Evolutionary conservation across 2,888 invertebrate genomes (phyloP).

Genomic region (Frankliniella fusca): DNA sequence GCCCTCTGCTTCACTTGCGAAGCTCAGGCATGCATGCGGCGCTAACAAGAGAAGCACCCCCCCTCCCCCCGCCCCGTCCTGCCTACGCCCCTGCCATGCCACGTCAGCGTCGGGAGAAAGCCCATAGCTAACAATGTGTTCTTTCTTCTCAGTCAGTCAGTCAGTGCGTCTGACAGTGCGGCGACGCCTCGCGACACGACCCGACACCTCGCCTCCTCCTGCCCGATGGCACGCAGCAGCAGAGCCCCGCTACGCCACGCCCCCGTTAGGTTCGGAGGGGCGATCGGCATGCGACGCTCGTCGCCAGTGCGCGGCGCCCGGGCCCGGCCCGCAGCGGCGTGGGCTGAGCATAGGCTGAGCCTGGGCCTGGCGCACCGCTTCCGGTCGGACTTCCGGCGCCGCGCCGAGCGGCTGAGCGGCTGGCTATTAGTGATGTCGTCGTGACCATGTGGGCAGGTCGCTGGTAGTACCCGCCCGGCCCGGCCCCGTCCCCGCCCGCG

Average conservation of each 20-base stretch:
- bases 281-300: not conserved
- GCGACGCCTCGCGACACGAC: not conserved
- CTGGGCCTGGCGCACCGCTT: not conserved
- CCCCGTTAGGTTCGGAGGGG: not conserved
- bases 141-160: conserved; percentile 8
- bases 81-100: not conserved
- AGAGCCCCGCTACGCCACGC: too few species aligned
- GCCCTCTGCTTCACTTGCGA: too few species aligned
- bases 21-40: not conserved
- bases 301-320: not conserved
- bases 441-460: not conserved
- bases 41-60: not conserved
- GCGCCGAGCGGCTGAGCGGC: not conserved
- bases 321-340: not conserved
- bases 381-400: conserved; percentile 1
- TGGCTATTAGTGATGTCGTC: not conserved
- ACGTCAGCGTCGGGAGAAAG: not conserved
- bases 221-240: not conserved
- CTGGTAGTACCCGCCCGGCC: not conserved
- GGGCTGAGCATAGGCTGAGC: not conserved
- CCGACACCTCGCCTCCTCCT: not conserved
- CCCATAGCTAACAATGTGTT: conserved; percentile 13
- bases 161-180: not conserved
- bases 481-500: too few species aligned
- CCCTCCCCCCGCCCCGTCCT: not conserved